Base-by-base conservation (phyloP, 2,888 invertebrate genomes). In the Phymatocera aterrima region DNA sequence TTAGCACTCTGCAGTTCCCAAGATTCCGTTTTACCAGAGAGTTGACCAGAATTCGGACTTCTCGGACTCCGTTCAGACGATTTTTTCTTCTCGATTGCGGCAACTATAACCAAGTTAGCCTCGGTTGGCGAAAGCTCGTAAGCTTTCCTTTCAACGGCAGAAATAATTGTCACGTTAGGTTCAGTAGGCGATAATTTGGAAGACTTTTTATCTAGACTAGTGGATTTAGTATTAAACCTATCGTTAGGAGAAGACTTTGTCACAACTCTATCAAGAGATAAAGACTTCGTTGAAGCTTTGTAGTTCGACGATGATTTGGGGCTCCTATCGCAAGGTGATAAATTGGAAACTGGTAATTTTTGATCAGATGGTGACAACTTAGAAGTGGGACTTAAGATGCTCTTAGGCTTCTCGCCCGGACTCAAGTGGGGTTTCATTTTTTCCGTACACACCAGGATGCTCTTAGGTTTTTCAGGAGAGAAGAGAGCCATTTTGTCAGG, bases 401-500 rank as follows among this genome's bases (percentile, higher is more conserved):
- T 84, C 24, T 83, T 88, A 6, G 85, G 80, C 65, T 87, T 89
- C 15, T 89, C 88, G 24, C 85, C 84, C 1, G 86, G 85, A 34
- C 85, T 87, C 77, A 85, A 80, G 57, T 85, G 83, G 34, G 85
- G 84, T 78, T 87, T 90, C 21, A 87, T 83, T 46, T 85, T 87
- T 37, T 88, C 85, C 2, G 88, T 84, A 74, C 86, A 85, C 28
- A 86, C 77, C 40, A 87, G 77, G 21, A 86, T 83, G 40, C 87
- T 85, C 87, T 88, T 91, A 77, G 85, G 85, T 61, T 87, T 89
- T 83, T 95, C 95, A 0, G 94, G 81, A 0, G 85, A 81, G 4
- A 84, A 43, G 75, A 84, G 83, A 10, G 77, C 79, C 3, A 77
- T 46, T 24, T 85, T 87, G 5, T 85, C 86, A 0, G 85, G 78